Percentiles rank a stretch among this genome's conserved stretches.
Conservation (phyloP, 2,113 vertebrate genomes). For the Sterrhoptilus dennistouni region DNA sequence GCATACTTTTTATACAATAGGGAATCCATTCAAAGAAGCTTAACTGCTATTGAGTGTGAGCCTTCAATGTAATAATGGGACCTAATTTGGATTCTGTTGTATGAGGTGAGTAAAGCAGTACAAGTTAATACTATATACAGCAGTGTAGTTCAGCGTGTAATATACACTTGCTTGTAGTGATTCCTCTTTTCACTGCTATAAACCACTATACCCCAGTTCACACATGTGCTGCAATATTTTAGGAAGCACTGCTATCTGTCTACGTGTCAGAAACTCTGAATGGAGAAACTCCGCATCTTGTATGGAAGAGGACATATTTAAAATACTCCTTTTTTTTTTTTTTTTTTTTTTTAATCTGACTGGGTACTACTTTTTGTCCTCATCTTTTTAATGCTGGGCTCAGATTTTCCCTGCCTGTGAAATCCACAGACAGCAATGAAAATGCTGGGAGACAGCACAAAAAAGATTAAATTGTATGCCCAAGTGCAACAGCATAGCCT, state of each 20-base stretch:
- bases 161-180: background rate
- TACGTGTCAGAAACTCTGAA: background rate
- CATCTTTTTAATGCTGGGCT: conserved; percentile 32
- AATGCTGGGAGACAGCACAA: conserved; percentile 69
- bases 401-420: conserved; percentile 46
- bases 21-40: conserved; percentile 81
- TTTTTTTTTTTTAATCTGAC: background rate
- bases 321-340: background rate
- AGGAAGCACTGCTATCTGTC: background rate
- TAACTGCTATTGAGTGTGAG: conserved; percentile 79
- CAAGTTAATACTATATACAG: conserved; percentile 58
- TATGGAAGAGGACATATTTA: background rate
- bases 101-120: conserved; percentile 71
- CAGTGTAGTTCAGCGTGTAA: conserved; percentile 24
- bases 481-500: conserved; percentile 71
- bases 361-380: conserved; percentile 34
- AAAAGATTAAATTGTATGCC: conserved; percentile 73
- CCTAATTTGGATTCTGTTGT: conserved; percentile 77
- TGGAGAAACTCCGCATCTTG: background rate
- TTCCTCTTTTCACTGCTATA: background rate
- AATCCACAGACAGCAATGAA: conserved; percentile 62
- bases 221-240: background rate
- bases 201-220: background rate
- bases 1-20: conserved; percentile 82
- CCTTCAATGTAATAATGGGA: conserved; percentile 75